These are phyloP conservation scores for Trachops cirrhosus DNA, from an alignment of 2,797 vertebrate genomes.

Conservation along the genomic window DNA sequence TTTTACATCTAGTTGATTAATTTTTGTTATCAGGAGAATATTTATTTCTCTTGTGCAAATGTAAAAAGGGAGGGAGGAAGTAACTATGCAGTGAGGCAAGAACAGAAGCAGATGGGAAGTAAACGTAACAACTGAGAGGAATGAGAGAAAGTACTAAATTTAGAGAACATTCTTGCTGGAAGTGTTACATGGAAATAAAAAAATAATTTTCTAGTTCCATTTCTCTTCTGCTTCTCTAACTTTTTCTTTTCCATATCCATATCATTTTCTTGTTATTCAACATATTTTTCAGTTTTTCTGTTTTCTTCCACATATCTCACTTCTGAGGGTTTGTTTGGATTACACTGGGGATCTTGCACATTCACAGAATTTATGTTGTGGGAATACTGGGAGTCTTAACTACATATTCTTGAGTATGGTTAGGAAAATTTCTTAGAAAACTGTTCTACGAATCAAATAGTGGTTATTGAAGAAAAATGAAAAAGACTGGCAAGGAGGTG, in stretches of 20 bases:
- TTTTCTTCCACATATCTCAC: neutral
- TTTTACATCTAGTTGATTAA: neutral
- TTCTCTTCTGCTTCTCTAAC: neutral
- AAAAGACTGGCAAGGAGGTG: neutral
- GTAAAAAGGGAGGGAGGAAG: neutral
- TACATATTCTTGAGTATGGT: neutral
- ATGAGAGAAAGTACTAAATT: neutral
- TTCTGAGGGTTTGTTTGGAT: neutral
- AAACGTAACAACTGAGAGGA: neutral
- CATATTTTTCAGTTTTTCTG: neutral
- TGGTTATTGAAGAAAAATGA: neutral
- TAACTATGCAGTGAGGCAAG: neutral
- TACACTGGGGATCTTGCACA: neutral
- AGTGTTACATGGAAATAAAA: constrained; percentile 29
- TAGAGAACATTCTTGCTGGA: neutral
- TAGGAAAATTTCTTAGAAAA: neutral
- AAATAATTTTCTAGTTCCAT: neutral
- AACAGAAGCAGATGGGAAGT: neutral
- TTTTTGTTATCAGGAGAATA: neutral
- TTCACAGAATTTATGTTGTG: neutral
- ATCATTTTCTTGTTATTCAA: constrained; percentile 33
- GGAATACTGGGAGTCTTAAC: neutral
- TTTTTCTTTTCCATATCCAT: neutral
- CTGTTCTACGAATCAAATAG: neutral
- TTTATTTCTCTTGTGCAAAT: neutral